Conservation (phyloP, 2,797 vertebrate genomes). For the Glossophaga mutica region DNA sequence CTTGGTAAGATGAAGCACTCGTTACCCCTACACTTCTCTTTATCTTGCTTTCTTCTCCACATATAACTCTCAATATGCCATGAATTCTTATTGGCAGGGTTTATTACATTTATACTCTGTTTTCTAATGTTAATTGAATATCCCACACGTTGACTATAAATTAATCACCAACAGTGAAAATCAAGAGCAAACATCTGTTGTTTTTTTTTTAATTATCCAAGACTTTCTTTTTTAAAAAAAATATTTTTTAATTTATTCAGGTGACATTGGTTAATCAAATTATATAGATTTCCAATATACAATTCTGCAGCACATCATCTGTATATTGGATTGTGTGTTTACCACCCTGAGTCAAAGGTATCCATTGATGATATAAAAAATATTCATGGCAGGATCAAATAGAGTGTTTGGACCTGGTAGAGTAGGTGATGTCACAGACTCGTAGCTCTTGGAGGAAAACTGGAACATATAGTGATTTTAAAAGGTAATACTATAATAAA, state of each 20-base stretch:
- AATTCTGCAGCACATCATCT: background rate
- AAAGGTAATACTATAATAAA: background rate
- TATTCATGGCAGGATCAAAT: background rate
- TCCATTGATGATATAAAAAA: background rate
- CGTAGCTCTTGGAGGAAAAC: background rate
- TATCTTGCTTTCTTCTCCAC: background rate
- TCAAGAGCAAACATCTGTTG: background rate
- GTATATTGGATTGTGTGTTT: background rate
- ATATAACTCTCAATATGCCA: background rate
- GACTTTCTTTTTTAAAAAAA: background rate
- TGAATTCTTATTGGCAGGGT: background rate
- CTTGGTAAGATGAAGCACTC: background rate
- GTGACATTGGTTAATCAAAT: background rate
- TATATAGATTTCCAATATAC: background rate
- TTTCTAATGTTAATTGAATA: background rate
- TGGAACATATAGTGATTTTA: background rate
- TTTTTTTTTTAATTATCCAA: background rate
- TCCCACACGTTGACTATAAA: background rate
- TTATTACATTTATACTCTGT: background rate
- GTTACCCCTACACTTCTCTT: background rate
- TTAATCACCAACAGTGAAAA: background rate
- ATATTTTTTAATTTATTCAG: background rate
- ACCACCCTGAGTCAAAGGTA: background rate
- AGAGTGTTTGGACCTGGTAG: background rate
- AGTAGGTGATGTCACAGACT: background rate